These are phyloP conservation scores for Oreotrochilus melanogaster DNA, from an alignment of 2,113 vertebrate genomes.

Conservation along the genomic window DNA sequence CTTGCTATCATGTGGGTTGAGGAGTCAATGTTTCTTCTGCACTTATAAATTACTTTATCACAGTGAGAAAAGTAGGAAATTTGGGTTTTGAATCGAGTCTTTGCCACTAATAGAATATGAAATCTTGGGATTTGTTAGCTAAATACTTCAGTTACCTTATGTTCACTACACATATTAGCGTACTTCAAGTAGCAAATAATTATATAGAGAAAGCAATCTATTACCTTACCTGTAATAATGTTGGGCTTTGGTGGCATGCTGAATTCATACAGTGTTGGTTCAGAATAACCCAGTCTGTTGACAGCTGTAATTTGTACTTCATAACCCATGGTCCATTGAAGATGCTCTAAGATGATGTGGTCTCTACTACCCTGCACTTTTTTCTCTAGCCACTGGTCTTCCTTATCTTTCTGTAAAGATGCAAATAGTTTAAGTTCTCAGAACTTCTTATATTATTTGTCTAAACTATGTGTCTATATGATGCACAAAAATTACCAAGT, in stretches of 20 bases:
- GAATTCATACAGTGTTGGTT: constrained; percentile 95
- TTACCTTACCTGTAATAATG: constrained; percentile 91
- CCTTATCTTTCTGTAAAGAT: constrained; percentile 88
- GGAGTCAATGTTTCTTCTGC: background rate
- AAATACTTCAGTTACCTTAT: background rate
- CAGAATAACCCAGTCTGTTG: constrained; percentile 94
- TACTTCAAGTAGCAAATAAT: background rate
- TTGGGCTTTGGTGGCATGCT: constrained; percentile 98
- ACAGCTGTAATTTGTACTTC: constrained; percentile 97
- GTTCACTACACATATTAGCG: background rate
- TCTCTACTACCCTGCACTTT: constrained; percentile 92
- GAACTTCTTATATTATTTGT: background rate
- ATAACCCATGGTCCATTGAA: constrained; percentile 96
- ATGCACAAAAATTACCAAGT: background rate
- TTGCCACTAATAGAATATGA: background rate
- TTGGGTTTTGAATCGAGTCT: background rate
- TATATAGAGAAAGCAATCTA: background rate
- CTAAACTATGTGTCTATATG: background rate
- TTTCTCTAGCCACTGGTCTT: constrained; percentile 97
- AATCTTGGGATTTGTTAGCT: background rate
- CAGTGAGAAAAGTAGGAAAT: background rate
- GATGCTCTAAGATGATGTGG: constrained; percentile 91
- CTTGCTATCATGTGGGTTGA: background rate
- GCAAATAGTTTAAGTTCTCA: constrained; percentile 22
- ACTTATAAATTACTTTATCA: background rate